These are phyloP conservation scores for Percopsis omiscomaycus DNA, from an alignment of 2,797 vertebrate species.

Conservation along the genomic window DNA sequence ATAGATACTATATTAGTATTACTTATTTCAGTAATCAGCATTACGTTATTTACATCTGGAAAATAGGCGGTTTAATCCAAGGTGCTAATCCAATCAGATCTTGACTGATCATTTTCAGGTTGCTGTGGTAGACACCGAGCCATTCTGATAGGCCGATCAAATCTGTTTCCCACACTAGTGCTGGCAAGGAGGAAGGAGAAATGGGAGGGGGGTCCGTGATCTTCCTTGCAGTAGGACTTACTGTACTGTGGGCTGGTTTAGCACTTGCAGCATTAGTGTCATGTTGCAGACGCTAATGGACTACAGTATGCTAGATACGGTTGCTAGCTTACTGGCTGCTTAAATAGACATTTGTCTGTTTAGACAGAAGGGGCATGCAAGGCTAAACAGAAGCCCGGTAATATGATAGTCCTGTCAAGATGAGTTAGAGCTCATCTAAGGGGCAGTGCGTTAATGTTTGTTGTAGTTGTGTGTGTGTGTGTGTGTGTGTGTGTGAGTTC, in stretches of 20 bases:
- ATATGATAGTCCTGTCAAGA: conserved; percentile 50
- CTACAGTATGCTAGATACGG: conserved; percentile 1
- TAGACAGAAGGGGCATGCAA: conserved; percentile 45
- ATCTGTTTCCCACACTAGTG: not conserved
- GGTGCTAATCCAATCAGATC: too few species aligned
- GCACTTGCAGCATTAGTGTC: conserved; percentile 41
- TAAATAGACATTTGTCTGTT: conserved; percentile 44
- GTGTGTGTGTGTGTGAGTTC: conserved; percentile 31
- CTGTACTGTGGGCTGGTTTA: conserved; percentile 42
- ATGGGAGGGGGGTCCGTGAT: conserved; percentile 46
- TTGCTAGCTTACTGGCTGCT: conserved; percentile 24
- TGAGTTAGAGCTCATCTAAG: conserved; percentile 46
- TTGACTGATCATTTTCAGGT: too few species aligned
- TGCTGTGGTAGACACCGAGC: too few species aligned
- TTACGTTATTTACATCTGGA: too few species aligned
- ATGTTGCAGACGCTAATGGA: conserved; percentile 44
- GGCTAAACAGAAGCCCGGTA: conserved; percentile 49
- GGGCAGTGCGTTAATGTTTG: conserved; percentile 46
- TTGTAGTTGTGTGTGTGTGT: conserved; percentile 23
- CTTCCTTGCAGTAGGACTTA: conserved; percentile 42
- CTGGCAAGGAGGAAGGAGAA: conserved; percentile 40
- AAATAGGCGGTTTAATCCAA: too few species aligned
- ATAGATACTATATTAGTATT: too few species aligned
- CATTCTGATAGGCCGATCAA: too few species aligned
- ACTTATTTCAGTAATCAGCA: too few species aligned